Evolutionary conservation across 2,888 invertebrate species (phyloP).

Genomic region (Operophtera brumata): DNA sequence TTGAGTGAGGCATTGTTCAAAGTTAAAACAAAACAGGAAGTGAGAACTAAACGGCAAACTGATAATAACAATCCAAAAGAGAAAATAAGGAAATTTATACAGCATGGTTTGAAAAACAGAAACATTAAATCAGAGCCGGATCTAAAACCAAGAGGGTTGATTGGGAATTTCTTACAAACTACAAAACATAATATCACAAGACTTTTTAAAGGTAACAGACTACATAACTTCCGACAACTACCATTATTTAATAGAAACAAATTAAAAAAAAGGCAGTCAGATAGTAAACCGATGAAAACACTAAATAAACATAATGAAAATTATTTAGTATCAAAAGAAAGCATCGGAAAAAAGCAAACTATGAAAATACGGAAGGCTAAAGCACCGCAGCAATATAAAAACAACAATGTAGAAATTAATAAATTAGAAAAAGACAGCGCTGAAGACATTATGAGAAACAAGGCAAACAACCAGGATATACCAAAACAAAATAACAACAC

Average conservation of each 20-base stretch:
- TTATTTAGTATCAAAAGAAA: background rate
- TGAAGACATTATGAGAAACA: background rate
- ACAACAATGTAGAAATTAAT: slow-evolving; percentile 21
- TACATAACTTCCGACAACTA: slow-evolving; percentile 6
- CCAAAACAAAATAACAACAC: background rate
- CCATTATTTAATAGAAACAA: slow-evolving; percentile 28
- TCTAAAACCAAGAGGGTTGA: slow-evolving; percentile 36
- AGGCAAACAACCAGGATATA: background rate
- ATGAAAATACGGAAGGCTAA: background rate
- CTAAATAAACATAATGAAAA: slow-evolving; percentile 3
- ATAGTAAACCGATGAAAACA: slow-evolving; percentile 1
- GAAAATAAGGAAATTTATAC: slow-evolving; percentile 34
- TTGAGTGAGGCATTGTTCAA: slow-evolving; percentile 43
- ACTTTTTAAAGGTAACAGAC: slow-evolving; percentile 30
- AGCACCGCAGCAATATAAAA: slow-evolving; percentile 18
- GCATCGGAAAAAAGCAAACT: background rate
- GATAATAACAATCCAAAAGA: slow-evolving; percentile 26
- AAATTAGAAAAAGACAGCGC: slow-evolving; percentile 14
- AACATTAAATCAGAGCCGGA: slow-evolving; percentile 31
- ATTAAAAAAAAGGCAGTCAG: slow-evolving; percentile 12
- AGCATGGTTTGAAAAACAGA: slow-evolving; percentile 28
- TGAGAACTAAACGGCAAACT: slow-evolving; percentile 47
- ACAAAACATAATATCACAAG: slow-evolving; percentile 30
- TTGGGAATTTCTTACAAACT: slow-evolving; percentile 39
- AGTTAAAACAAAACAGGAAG: slow-evolving; percentile 21